Base-by-base conservation (phyloP, 2,113 vertebrate species). In the Cyprinodon tularosa region DNA sequence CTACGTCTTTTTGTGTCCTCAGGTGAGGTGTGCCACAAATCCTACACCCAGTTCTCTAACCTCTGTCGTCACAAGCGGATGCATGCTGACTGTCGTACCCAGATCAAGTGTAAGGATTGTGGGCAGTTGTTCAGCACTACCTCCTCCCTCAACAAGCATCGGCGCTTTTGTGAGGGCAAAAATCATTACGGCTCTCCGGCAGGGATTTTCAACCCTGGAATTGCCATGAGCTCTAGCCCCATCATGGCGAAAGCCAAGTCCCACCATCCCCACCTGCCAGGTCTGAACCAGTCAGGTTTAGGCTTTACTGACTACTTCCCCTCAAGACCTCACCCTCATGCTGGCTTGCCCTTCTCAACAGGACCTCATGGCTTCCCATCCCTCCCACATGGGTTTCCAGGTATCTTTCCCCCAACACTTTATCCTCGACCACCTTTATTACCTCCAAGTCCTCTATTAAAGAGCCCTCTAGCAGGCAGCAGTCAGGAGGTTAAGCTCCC, bases 11-110 rank as follows among this genome's bases (percentile, higher is more conserved):
- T 86, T 89, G 88, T 71, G 90, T 91, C 93, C 96, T 86, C 94
- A 99, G 98, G 98, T 92, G 98, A 99, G 95, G 98, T 99, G 95
- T 99, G 98, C 95, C 98, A 98, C 95, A 99, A 99, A 85, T 99
- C 98, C 86, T 99, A 99, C 95, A 99, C 98, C 69, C 98, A 99
- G 94, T 99, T 99, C 96, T 99, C 98, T 95, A 99, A 99, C 96
- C 97, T 99, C 85, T 99, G 98, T 93, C 97, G 98, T 59, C 98
- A 99, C 95, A 99, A 99, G 93, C 96, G 98, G 66, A 99, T 99
- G 98, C 98, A 99, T 57, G 98, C 98, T 1, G 98, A 99, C 95
- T 99, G 98, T 89, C 97, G 98, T 86, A 99, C 98, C 1, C 98
- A 99, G 94, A 99, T 99, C 94, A 99, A 98, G 83, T 99, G 98